Evolutionary conservation across 2,113 vertebrate genomes (phyloP).

Genomic region (Paramisgurnus dabryanus): DNA sequence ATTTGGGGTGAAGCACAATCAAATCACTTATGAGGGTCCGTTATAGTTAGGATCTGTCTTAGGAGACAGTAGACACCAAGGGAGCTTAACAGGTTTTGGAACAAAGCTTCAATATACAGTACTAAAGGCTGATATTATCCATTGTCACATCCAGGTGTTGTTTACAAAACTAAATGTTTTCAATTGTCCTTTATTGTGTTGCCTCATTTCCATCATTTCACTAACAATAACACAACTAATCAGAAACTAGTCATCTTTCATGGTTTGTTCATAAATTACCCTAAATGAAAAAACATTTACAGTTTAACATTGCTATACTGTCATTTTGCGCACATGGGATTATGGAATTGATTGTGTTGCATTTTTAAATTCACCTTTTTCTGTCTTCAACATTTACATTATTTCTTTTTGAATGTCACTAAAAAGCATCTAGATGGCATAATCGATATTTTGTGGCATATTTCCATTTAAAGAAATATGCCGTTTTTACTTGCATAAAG

Average conservation of each 20-base stretch:
- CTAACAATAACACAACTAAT: slow-evolving; percentile 17
- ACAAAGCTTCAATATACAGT: background rate
- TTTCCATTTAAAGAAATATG: background rate
- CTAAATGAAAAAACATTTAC: background rate
- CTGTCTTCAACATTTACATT: background rate
- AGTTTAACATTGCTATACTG: background rate
- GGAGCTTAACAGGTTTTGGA: background rate
- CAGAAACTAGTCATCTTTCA: background rate
- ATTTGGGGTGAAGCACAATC: too few species aligned
- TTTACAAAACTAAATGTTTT: background rate
- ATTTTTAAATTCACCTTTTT: background rate
- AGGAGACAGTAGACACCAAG: background rate
- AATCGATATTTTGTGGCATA: background rate
- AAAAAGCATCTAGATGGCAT: background rate
- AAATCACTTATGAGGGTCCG: too few species aligned
- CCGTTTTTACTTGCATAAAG: background rate
- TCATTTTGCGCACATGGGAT: background rate
- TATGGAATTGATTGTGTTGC: background rate
- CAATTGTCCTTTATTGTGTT: background rate
- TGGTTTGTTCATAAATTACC: background rate
- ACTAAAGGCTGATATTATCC: background rate
- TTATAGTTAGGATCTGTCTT: background rate
- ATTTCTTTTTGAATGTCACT: background rate
- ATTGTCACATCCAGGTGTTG: background rate
- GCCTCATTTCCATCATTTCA: background rate